Evolutionary conservation across 1,140 invertebrate species (phyloP), one percentile per base, ranked within the genome.

Genomic region (Acyrthosiphon pisum): DNA sequence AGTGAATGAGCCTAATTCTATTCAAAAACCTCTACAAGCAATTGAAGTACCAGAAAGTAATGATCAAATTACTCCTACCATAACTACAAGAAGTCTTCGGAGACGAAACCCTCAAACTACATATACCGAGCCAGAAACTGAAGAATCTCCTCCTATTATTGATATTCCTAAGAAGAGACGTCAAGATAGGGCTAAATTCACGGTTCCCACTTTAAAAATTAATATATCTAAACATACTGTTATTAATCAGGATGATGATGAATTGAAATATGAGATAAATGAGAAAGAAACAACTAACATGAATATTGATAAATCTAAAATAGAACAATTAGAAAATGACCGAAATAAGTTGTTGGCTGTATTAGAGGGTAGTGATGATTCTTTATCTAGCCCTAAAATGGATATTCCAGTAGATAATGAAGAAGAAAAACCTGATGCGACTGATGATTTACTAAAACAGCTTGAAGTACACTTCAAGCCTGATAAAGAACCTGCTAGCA

Each of bases 311-410:
- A 93, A 93, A 93, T 76, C 68, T 48, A 83, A 93, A 76, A 48
- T 56, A 53, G 93, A 90, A 41, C 87, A 93, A 56, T 53, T 93
- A 26, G 94, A 94, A 88, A 90, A 91, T 48, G 94, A 94, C 46
- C 92, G 94, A 30, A 93, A 93, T 50, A 93, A 94, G 68, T 87
- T 94, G 23, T 83, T 94, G n/a, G 93, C 92, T 50, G 94, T 94
- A n/a, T 93, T 94, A 93, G 93, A 93, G 53, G 94, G 93, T 76
- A 94, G 94, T 83, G 94, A 94, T 46, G 93, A 93, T 53, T 89
- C 93, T 23, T 23, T 89, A 46, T 50, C 56, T 48, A 93, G 93
- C 18, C 87, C 86, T 76, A 90, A 60, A 93, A 60, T 76, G 44
- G 84, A 90, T 50, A 20, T 53, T 76, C 14, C 86, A 48, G n/a